phyloP scores from a whole-genome alignment of 2,113 vertebrate species.

The Irena cyanogastra region DNA sequence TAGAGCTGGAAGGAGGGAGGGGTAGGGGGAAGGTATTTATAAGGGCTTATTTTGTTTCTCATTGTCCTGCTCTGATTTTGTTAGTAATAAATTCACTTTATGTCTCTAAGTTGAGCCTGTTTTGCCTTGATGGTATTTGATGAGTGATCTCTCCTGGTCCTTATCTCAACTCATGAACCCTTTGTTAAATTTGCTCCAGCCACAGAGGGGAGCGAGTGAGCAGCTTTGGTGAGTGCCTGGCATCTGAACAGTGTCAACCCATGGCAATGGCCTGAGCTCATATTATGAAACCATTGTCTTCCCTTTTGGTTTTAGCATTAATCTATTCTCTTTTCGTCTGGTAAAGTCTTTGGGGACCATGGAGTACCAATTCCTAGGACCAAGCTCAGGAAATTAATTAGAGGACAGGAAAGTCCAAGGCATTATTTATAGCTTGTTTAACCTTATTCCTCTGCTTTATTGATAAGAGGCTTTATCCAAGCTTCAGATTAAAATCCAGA shows the following conservation, averaged over 20 bases:
- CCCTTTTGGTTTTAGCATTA: background rate
- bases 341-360: background rate
- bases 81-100: background rate
- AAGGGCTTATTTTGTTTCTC: background rate
- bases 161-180: background rate
- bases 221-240: background rate
- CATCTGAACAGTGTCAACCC: background rate
- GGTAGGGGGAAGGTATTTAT: background rate
- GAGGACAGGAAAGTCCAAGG: background rate
- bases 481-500: background rate
- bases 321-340: background rate
- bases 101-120: background rate
- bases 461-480: background rate
- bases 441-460: background rate
- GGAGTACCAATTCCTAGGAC: background rate
- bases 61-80: background rate
- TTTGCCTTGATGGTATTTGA: background rate
- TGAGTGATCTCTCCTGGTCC: background rate
- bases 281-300: background rate
- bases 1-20: background rate
- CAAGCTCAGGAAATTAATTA: background rate
- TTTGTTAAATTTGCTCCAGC: background rate
- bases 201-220: rapidly evolving
- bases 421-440: background rate
- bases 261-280: background rate